Evolutionary conservation across 2,888 invertebrate species (phyloP).

Genomic region (Epiblema foenella): DNA sequence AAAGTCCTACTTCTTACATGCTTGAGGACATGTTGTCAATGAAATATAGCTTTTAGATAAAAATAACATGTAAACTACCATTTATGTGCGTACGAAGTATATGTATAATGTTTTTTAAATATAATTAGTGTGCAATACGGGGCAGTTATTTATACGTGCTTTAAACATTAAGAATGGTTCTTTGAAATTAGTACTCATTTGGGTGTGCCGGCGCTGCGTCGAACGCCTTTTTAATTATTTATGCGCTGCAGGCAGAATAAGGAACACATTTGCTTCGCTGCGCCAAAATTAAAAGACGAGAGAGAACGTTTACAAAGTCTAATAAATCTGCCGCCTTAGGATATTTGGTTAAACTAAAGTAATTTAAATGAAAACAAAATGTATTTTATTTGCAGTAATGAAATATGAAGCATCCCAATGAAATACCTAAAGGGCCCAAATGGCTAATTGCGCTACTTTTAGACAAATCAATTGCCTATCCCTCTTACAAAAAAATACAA

Average conservation of each 20-base stretch:
- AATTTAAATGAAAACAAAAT: conserved; percentile 18
- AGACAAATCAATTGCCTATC: too few relatives aligned
- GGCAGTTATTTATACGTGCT: conserved; percentile 8
- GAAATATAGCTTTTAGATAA: too few relatives aligned
- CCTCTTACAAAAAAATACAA: too few relatives aligned
- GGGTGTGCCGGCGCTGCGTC: conserved; percentile 63
- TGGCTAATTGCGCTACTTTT: too few relatives aligned
- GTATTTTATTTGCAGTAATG: background rate
- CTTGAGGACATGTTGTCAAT: too few relatives aligned
- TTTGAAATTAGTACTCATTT: conserved; percentile 70
- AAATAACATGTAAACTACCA: too few relatives aligned
- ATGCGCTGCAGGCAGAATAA: conserved; percentile 76
- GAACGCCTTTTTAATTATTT: conserved; percentile 78
- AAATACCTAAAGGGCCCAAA: too few relatives aligned
- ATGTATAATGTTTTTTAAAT: too few relatives aligned
- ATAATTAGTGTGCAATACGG: background rate
- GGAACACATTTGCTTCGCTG: conserved; percentile 67
- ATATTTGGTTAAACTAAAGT: conserved; percentile 29
- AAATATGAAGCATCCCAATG: background rate
- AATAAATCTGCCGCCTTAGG: conserved; percentile 29
- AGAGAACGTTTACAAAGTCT: conserved; percentile 28
- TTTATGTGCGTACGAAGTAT: too few relatives aligned
- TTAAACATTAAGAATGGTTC: conserved; percentile 58
- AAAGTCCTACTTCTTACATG: too few relatives aligned
- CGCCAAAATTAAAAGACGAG: conserved; percentile 64